Evolutionary conservation across 2,888 invertebrate species (phyloP).

Genomic region (Lasioglossum malachurum): DNA sequence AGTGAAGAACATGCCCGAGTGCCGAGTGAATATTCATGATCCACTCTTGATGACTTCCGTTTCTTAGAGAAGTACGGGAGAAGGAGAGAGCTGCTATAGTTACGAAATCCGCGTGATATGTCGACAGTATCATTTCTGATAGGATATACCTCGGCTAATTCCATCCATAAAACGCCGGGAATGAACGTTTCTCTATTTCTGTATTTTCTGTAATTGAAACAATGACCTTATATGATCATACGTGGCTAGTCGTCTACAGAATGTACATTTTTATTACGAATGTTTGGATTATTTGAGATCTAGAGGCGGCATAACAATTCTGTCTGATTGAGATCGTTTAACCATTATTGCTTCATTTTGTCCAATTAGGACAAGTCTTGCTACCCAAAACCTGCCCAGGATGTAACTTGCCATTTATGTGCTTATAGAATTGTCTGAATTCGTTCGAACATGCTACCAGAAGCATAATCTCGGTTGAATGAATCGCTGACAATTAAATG

Average conservation of each 20-base stretch:
- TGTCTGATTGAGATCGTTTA: neutral
- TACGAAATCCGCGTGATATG: conserved; percentile 58
- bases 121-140: conserved; percentile 22
- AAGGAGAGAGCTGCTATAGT: conserved; percentile 20
- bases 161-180: neutral
- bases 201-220: neutral
- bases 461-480: neutral
- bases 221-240: neutral
- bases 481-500: conserved; percentile 22
- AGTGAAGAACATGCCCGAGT: neutral
- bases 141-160: neutral
- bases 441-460: neutral
- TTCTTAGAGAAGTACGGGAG: conserved; percentile 20
- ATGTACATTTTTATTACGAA: neutral
- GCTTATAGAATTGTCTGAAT: neutral
- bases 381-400: too few species aligned
- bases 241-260: neutral
- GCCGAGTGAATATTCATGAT: conserved; percentile 39
- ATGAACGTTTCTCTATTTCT: neutral
- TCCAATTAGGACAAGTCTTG: neutral
- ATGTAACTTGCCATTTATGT: neutral
- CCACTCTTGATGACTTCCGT: conserved; percentile 16
- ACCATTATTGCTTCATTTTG: neutral
- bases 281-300: neutral
- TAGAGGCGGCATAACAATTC: neutral